Evolutionary conservation across 2,797 vertebrate genomes (phyloP).

Genomic region (Phylloscopus collybita): DNA sequence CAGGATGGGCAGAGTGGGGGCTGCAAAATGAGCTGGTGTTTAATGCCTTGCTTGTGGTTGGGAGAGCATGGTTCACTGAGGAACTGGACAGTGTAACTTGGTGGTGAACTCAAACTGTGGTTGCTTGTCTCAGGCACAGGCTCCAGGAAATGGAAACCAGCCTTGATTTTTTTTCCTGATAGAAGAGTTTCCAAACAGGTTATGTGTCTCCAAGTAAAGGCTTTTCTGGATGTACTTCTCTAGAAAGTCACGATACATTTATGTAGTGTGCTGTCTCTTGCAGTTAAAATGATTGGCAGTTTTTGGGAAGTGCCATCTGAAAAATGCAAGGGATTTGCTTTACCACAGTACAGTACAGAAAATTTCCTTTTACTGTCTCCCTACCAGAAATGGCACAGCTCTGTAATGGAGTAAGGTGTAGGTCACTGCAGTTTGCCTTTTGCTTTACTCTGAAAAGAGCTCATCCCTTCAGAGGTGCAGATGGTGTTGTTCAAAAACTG

Average conservation of each 20-base stretch:
- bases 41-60: not conserved
- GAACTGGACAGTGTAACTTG: not conserved
- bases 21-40: not conserved
- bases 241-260: not conserved
- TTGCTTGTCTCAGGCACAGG: not conserved
- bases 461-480: not conserved
- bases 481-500: not conserved
- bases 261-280: not conserved
- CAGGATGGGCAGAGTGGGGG: not conserved
- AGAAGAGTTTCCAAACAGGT: not conserved
- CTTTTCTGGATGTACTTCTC: not conserved
- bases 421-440: not conserved
- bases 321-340: not conserved
- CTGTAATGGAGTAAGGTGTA: not conserved
- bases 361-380: not conserved
- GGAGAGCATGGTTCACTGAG: not conserved
- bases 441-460: not conserved
- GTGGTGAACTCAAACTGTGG: fast-evolving
- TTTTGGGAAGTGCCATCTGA: not conserved
- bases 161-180: not conserved
- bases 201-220: not conserved
- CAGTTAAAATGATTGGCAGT: not conserved
- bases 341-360: not conserved
- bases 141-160: not conserved
- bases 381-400: not conserved